These are phyloP conservation scores for Leptinotarsa peninsularis DNA, from an alignment of 2,888 invertebrate genomes.

Conservation along the genomic window DNA sequence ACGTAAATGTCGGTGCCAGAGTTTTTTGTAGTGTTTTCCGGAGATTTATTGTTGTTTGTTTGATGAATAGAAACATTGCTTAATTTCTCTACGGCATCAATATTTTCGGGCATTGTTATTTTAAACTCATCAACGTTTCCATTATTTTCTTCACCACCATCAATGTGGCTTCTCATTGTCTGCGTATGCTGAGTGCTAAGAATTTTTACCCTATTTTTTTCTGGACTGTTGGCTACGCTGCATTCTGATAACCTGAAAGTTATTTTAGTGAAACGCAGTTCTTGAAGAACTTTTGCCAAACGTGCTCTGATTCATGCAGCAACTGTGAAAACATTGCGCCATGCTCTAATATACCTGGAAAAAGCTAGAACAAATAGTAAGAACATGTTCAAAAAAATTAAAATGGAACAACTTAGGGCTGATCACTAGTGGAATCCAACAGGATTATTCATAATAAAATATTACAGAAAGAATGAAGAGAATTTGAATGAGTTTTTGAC, in stretches of 20 bases:
- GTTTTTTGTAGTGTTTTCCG: conserved; percentile 41
- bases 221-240: conserved; percentile 27
- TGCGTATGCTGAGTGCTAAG: conserved; percentile 30
- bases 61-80: conserved; percentile 36
- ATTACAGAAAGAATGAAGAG: too few species aligned
- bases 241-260: conserved; percentile 31
- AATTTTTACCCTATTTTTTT: conserved; percentile 29
- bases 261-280: not conserved
- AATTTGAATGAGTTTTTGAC: too few species aligned
- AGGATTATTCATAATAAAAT: too few species aligned
- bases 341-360: not conserved
- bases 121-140: conserved; percentile 44
- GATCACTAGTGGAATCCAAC: not conserved
- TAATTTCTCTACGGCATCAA: conserved; percentile 20
- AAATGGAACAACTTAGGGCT: not conserved
- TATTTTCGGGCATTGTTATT: conserved; percentile 25
- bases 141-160: conserved; percentile 41
- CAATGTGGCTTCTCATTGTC: conserved; percentile 36
- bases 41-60: conserved; percentile 50
- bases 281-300: not conserved
- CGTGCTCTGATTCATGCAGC: conserved; percentile 15
- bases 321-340: not conserved
- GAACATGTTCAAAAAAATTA: not conserved
- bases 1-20: conserved; percentile 43
- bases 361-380: not conserved